Evolutionary conservation across 2,888 invertebrate genomes (phyloP).

Genomic region (Agriopis leucophaearia): DNA sequence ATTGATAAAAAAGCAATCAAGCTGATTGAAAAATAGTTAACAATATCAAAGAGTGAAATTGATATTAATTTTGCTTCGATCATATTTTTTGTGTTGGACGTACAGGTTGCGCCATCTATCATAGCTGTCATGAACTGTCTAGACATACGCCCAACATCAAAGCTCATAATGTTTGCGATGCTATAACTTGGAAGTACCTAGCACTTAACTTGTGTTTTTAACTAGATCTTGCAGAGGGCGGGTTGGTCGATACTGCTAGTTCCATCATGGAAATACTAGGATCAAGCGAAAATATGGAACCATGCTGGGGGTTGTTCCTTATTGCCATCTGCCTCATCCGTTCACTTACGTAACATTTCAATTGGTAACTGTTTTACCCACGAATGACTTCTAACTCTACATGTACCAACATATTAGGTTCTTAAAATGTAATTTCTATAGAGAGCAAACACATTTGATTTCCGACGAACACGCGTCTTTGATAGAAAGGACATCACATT

Average conservation of each 20-base stretch:
- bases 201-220: constrained; percentile 1
- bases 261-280: too few species aligned
- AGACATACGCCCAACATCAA: constrained; percentile 4
- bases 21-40: constrained; percentile 1
- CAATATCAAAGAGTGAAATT: too few species aligned
- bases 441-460: too few species aligned
- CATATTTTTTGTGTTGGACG: not conserved
- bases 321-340: constrained; percentile 6
- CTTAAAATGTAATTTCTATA: too few species aligned
- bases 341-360: not conserved
- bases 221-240: not conserved
- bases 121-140: constrained; percentile 30
- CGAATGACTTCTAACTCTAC: not conserved
- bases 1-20: not conserved
- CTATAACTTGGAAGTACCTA: constrained; percentile 14
- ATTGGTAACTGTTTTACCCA: not conserved
- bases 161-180: constrained; percentile 7
- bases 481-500: too few species aligned
- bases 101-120: constrained; percentile 54
- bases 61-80: not conserved
- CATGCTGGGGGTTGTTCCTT: not conserved
- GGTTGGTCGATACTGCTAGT: too few species aligned
- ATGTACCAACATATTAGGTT: too few species aligned
- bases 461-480: too few species aligned
- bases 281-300: too few species aligned